Evolutionary conservation across 1,140 invertebrate genomes (phyloP), one percentile per base, ranked within the genome.

Genomic region (Pseudomyrmex flavicornis): DNA sequence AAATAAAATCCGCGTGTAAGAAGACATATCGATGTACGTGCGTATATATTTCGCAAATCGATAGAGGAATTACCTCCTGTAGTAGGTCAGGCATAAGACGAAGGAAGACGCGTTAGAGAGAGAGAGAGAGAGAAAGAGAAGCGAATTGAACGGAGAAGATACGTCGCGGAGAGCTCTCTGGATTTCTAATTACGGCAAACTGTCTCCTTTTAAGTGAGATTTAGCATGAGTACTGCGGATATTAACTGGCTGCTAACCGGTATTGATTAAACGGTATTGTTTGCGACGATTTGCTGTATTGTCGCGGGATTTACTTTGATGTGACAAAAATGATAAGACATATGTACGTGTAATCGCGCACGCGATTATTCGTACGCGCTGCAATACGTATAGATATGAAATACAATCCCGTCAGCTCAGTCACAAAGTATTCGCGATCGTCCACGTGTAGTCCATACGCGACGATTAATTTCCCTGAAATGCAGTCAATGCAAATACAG

Each of bases 221-320:
- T 66, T 69, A 35, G 48, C 58, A 66, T 10, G 44, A 70, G 65
- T 70, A 35, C 50, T 35, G 58, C 46, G 69, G 35, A 35, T 86
- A 77, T 72, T 63, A 85, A 86, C 85, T 75, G 50, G 73, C 46
- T 72, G 66, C 48, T 52, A 35, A 72, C 20, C 46, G 35, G 26
- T 63, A 59, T 52, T 85, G 63, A 86, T 86, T 79, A 85, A 63
- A 76, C 46, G 52, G 35, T 70, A 86, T 86, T 86, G 74, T 86
- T 79, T 79, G 54, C 15, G 35, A 35, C 65, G 20, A 79, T 79
- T 80, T 48, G 52, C 76, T 50, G 72, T 35, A 35, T 80, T 80
- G 54, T 80, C 54, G 22, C 35, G 20, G 46, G n/a, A 72, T 72
- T 80, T 5, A 10, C 15, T 80, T 72, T 50, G 54, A 70, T 20